phyloP scores from a whole-genome alignment of 2,888 invertebrate genomes.

The Lapara coniferarum region DNA sequence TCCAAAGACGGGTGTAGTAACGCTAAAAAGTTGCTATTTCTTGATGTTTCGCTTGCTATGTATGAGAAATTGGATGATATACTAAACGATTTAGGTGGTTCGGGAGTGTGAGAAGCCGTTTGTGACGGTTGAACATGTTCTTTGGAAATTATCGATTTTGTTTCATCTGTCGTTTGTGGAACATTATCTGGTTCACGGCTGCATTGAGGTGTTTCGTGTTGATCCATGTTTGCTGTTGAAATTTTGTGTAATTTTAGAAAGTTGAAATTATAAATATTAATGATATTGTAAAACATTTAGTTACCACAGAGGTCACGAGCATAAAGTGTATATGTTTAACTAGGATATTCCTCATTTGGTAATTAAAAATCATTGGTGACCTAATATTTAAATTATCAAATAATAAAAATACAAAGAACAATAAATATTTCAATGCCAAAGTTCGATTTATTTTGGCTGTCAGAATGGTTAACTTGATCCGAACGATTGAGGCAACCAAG shows the following conservation, averaged over 20 bases:
- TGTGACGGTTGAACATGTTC: background rate
- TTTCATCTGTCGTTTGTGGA: constrained; percentile 22
- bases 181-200: constrained; percentile 35
- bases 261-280: background rate
- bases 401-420: background rate
- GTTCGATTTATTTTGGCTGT: background rate
- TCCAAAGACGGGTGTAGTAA: background rate
- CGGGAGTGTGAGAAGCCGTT: constrained; percentile 19
- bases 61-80: constrained; percentile 8
- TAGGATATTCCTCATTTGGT: background rate
- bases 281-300: background rate
- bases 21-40: background rate
- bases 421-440: background rate
- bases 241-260: background rate
- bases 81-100: constrained; percentile 32
- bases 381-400: background rate
- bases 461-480: background rate
- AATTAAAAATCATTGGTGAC: background rate
- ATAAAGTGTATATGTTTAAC: constrained; percentile 19
- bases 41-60: constrained; percentile 15
- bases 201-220: constrained; percentile 38
- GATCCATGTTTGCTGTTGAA: constrained; percentile 40
- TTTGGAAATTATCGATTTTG: constrained; percentile 21
- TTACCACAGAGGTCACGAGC: constrained; percentile 13
- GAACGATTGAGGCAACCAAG: background rate